Conservation (phyloP, 2,113 vertebrate genomes). For the Hemicordylus capensis region DNA sequence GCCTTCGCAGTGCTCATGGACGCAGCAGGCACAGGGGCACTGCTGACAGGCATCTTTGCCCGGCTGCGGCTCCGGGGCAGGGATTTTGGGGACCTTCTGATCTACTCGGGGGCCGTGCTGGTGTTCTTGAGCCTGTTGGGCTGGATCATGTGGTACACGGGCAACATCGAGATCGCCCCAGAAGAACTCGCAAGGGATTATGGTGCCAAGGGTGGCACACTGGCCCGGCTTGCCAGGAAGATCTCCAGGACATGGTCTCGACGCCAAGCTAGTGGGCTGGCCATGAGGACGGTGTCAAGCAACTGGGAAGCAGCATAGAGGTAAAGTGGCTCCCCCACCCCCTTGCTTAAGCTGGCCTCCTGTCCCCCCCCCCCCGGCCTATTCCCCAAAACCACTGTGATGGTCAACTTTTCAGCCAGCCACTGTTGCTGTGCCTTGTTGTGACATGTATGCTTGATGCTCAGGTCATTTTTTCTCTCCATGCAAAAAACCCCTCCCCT, state of each 20-base stretch:
- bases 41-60: conserved; percentile 86
- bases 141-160: conserved; percentile 94
- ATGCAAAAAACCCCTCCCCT: not conserved
- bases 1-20: conserved; percentile 85
- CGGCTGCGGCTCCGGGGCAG: conserved; percentile 80
- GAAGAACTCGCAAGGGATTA: conserved; percentile 73
- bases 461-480: not conserved
- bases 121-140: conserved; percentile 84
- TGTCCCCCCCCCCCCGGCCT: not conserved
- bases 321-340: not conserved
- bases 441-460: too few species aligned
- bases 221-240: conserved; percentile 60
- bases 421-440: not conserved
- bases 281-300: not conserved
- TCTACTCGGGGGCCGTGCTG: conserved; percentile 86
- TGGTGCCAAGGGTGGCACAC: conserved; percentile 57
- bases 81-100: conserved; percentile 88
- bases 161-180: conserved; percentile 84
- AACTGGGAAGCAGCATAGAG: not conserved
- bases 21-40: conserved; percentile 76
- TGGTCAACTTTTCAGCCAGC: not conserved
- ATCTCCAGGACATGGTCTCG: conserved; percentile 45
- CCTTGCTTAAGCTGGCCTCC: not conserved
- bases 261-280: not conserved
- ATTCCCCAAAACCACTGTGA: not conserved